Evolutionary conservation across 1,140 invertebrate genomes (phyloP).

Genomic region (Dendrolimus kikuchii): DNA sequence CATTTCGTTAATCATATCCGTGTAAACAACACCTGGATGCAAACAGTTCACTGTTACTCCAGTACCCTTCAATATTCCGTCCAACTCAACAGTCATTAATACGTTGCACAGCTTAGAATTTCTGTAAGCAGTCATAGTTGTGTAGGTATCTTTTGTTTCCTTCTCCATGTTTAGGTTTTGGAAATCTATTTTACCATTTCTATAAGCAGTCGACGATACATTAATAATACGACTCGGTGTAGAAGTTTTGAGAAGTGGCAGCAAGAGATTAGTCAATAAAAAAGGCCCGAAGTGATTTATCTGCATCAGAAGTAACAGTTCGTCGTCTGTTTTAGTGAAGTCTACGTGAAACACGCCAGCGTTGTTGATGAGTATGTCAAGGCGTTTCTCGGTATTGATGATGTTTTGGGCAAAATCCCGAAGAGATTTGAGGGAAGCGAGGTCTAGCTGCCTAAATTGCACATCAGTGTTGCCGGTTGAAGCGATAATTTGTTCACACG

Average conservation of each 20-base stretch:
- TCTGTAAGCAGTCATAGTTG: too few species aligned
- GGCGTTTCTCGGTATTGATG: slow-evolving; percentile 75
- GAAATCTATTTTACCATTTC: too few species aligned
- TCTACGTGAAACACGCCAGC: slow-evolving; percentile 75
- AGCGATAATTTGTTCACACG: slow-evolving; percentile 56
- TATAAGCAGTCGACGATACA: slow-evolving; percentile 77
- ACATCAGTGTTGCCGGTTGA: slow-evolving; percentile 62
- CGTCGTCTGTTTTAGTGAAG: slow-evolving; percentile 78
- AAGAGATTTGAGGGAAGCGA: slow-evolving; percentile 79
- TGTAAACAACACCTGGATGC: too few species aligned
- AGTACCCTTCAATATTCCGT: too few species aligned
- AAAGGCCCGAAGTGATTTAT: slow-evolving; percentile 92
- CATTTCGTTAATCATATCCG: too few species aligned
- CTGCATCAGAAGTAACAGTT: slow-evolving; percentile 87
- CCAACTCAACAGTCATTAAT: too few species aligned
- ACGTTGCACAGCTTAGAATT: too few species aligned
- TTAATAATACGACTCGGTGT: slow-evolving; percentile 85
- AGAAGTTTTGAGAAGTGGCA: slow-evolving; percentile 81
- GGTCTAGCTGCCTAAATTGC: slow-evolving; percentile 74
- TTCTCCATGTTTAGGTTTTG: too few species aligned
- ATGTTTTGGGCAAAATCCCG: slow-evolving; percentile 79
- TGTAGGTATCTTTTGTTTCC: too few species aligned
- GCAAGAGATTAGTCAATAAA: slow-evolving; percentile 78
- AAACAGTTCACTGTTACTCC: too few species aligned
- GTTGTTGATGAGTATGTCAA: slow-evolving; percentile 83